Evolutionary conservation across 2,888 invertebrate species (phyloP), one percentile per base, ranked within the genome.

Genomic region (Balanococcus diminutus): DNA sequence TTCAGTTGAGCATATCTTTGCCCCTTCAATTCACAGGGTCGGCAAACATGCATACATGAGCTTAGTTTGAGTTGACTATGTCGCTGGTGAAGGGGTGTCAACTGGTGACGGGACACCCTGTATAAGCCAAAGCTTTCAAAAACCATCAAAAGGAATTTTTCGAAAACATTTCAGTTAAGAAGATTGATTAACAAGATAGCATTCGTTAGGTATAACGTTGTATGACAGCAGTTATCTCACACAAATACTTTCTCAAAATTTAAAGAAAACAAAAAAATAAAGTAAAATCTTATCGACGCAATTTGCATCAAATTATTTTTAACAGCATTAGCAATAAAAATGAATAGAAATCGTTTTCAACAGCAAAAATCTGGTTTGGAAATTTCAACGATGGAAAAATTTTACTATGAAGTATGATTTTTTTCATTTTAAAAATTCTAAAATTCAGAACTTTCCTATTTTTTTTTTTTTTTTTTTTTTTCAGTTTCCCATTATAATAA

Each of bases 121-220:
- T n/a, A n/a, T n/a, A n/a, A n/a, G n/a, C n/a, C n/a, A n/a, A n/a
- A 79, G 36, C 25, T 19, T 28, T 79, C 75, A 36, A 32, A 9
- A 0, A 2, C 36, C 19, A 79, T n/a, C 5, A 32, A 28, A 28
- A 79, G 9, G 36, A 79, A 36, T 79, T 32, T 22, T 22, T 19
- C 22, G n/a, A 36, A 36, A 75, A 79, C 36, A 79, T 79, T 5
- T 28, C 19, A 3, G 36, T 19, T 14, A 67, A 67, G 56, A 36
- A 79, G 75, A 79, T 79, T 36, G 36, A 79, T 79, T 79, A 79
- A 79, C 36, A 79, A 79, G 75, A 79, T 79, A 36, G 9, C 32
- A 1, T 79, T 79, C 9, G 67, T 67, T 19, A 79, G 11, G 75
- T 19, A 4, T 9, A 19, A 79, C 28, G 19, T 36, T 32, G 31